Base-by-base conservation (phyloP, 2,113 vertebrate species). In the Nothoprocta perdicaria region DNA sequence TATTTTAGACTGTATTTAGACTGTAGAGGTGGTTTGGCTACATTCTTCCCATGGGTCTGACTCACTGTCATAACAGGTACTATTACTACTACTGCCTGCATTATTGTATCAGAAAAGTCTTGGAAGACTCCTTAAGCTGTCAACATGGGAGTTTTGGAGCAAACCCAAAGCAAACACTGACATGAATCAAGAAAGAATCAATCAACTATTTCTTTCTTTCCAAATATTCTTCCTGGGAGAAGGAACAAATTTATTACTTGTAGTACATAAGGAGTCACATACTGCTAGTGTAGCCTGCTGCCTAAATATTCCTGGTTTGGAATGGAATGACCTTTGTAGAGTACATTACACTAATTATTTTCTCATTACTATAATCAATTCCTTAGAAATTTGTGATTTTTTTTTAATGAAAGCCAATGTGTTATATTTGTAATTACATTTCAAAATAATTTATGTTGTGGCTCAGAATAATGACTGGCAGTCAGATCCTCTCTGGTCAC, bases 371-470 rank as follows among this genome's bases (percentile, higher is more conserved):
- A 2, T 82, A 91, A 92, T 60, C 85, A 15, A 77, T 85, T 91
- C 63, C 71, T 85, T 89, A 80, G 9, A 80, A 78, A 90, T 55
- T 63, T 89, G 45, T 74, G 67, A 84, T 62, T 96, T 89, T 61
- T 94, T 21, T 53, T 46, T 46, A 38, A 53, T 87, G 55, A 89
- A 84, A 94, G 43, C 5, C 29, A 46, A 8, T 80, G 90, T 68
- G 60, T 88, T 94, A 76, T 81, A 43, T 75, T 86, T 90, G 48
- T 68, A 92, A 48, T 76, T 65, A 43, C 15, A 9, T 75, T 93
- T 81, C 62, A 68, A 74, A 86, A 35, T 84, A 81, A 68, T 83
- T 90, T 84, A 33, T 88, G 31, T 78, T 74, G 76, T 63, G 72
- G 65, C 68, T 77, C 23, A 71, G 50, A 23, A 52, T 58, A 89